A percentile compares a stretch with the other conserved stretches of the same genome.
These are phyloP conservation scores for Pegea sp. DNA, from an alignment of 23 tunicate genomes.

Conservation along the genomic window DNA sequence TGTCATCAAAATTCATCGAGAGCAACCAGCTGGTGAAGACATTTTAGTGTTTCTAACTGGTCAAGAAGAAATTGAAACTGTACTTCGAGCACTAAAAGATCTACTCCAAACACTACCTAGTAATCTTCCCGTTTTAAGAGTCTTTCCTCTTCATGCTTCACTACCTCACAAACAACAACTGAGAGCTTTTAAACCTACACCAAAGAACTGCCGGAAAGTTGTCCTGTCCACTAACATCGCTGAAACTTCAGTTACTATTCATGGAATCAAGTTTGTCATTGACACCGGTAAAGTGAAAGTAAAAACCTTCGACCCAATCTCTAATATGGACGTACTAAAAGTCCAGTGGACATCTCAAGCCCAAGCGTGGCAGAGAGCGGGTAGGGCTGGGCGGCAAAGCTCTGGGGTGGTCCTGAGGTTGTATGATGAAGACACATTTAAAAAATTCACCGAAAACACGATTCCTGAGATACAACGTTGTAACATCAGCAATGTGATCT, in stretches of 20 bases:
- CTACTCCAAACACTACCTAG: conserved; percentile 26
- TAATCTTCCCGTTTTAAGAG: conserved; percentile 16
- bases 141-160: conserved; percentile 74
- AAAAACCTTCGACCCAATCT: conserved; percentile 52
- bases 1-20: conserved; percentile 51
- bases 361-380: conserved; percentile 94
- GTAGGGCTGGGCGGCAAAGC: conserved; percentile 82
- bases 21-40: conserved; percentile 49
- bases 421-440: conserved; percentile 60
- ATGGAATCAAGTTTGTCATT: conserved; percentile 76
- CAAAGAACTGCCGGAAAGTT: conserved; percentile 31
- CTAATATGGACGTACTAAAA: conserved; percentile 46
- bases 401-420: conserved; percentile 56
- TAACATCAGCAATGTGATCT: conserved; percentile 38
- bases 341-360: conserved; percentile 79
- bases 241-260: conserved; percentile 85
- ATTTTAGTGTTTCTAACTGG: conserved; percentile 80
- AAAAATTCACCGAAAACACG: conserved; percentile 15
- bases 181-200: conserved; percentile 43
- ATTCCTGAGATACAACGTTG: conserved; percentile 68
- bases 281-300: conserved; percentile 85
- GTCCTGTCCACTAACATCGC: conserved; percentile 83
- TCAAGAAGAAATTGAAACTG: conserved; percentile 83
- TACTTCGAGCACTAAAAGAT: conserved; percentile 47
- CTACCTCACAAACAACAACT: conserved; percentile 52